A percentile compares a stretch with the other conserved stretches of the same genome.
phyloP scores from a whole-genome alignment of 2,113 vertebrate genomes.

The Rhea americana region DNA sequence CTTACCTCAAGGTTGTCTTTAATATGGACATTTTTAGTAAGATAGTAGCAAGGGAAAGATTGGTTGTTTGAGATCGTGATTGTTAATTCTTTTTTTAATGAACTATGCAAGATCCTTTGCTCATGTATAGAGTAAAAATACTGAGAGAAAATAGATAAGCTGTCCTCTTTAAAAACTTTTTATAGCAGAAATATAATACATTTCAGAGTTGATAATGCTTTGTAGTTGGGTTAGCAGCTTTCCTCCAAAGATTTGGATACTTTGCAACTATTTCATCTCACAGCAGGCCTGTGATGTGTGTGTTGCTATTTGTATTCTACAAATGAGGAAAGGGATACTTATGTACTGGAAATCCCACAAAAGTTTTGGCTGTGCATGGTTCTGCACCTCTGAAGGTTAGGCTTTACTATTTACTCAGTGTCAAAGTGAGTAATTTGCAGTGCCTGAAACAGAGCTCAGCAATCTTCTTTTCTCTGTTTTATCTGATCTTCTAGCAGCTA shows the following conservation, averaged over 20 bases:
- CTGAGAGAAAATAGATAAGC: conserved; percentile 23
- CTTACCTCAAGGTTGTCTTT: conserved; percentile 59
- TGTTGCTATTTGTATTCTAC: background rate
- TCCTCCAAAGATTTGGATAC: background rate
- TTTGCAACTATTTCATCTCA: background rate
- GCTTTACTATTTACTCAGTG: background rate
- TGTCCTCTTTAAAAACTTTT: background rate
- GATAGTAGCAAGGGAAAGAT: conserved; percentile 44
- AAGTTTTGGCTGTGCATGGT: background rate
- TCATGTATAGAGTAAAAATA: background rate
- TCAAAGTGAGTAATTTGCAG: background rate
- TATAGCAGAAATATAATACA: background rate
- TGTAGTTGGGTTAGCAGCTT: background rate
- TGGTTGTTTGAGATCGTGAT: conserved; percentile 13
- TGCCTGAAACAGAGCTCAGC: background rate
- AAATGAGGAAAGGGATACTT: background rate
- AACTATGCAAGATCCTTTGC: conserved; percentile 29
- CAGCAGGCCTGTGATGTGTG: background rate
- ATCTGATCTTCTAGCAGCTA: background rate
- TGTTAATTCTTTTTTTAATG: conserved; percentile 49
- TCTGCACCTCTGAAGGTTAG: background rate
- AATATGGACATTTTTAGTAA: conserved; percentile 45
- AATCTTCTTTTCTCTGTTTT: background rate
- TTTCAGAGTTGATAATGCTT: background rate
- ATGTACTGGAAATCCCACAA: background rate